Conservation (phyloP, 2,888 invertebrate species). For the Nesidiocoris tenuis region DNA sequence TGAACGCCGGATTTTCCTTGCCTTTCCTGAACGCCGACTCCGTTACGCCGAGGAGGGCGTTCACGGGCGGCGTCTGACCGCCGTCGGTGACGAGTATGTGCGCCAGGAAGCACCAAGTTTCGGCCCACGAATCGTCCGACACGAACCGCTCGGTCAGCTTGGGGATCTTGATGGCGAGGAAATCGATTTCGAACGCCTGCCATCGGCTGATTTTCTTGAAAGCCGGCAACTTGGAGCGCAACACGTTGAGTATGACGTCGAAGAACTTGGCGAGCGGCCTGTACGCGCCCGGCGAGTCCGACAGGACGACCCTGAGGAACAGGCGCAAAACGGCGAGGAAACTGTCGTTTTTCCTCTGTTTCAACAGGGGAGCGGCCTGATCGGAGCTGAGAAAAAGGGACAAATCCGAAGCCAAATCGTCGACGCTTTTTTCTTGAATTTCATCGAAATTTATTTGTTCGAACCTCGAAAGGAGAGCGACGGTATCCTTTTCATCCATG, state of each 20-base stretch:
- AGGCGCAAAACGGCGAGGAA: conserved; percentile 10
- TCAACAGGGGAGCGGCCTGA: background rate
- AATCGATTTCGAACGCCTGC: conserved; percentile 16
- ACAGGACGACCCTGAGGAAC: conserved; percentile 7
- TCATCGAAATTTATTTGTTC: conserved; percentile 3
- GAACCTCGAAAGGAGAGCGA: background rate
- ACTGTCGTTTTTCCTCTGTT: conserved; percentile 1
- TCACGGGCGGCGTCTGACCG: background rate
- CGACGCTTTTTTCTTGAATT: background rate
- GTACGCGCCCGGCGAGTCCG: background rate
- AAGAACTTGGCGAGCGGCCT: conserved; percentile 4
- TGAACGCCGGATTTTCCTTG: conserved; percentile 5
- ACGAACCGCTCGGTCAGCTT: background rate
- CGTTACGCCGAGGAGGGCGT: conserved; percentile 12
- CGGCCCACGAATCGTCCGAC: conserved; percentile 30
- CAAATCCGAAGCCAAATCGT: background rate
- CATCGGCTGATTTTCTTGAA: conserved; percentile 13
- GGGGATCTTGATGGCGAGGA: background rate
- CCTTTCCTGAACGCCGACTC: conserved; percentile 25
- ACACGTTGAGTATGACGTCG: conserved; percentile 9
- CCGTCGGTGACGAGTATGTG: conserved; percentile 26
- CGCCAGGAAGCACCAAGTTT: conserved; percentile 40
- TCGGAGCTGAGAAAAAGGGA: background rate
- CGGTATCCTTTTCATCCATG: background rate
- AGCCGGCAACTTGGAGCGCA: conserved; percentile 18